These are phyloP conservation scores for Lycorma delicatula DNA, from an alignment of 1,140 invertebrate genomes.

Conservation along the genomic window DNA sequence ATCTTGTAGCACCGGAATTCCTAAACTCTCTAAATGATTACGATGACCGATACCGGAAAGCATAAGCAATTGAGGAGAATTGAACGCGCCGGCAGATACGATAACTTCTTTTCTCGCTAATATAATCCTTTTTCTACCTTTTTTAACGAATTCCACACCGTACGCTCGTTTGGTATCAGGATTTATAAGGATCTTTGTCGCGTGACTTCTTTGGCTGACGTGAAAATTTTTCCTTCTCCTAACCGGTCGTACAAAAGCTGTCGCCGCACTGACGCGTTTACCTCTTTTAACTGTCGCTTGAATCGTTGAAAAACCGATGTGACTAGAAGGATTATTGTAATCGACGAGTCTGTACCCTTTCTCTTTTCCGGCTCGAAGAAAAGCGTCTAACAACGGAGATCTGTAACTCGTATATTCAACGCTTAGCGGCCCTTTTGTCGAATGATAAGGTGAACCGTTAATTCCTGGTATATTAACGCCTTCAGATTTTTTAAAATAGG, in stretches of 20 bases:
- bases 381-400: constrained; percentile 35
- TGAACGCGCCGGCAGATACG: constrained; percentile 20
- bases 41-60: constrained; percentile 19
- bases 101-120: constrained; percentile 22
- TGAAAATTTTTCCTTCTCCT: constrained; percentile 45
- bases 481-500: constrained; percentile 47
- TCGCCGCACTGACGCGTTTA: constrained; percentile 45
- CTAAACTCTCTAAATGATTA: constrained; percentile 13
- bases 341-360: constrained; percentile 44
- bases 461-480: constrained; percentile 32
- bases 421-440: constrained; percentile 25
- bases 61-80: constrained; percentile 21
- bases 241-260: constrained; percentile 46
- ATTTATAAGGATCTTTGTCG: constrained; percentile 47
- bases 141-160: constrained; percentile 46
- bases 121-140: constrained; percentile 9
- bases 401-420: constrained; percentile 24
- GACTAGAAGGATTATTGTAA: constrained; percentile 40
- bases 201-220: constrained; percentile 43
- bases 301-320: constrained; percentile 37
- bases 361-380: constrained; percentile 43
- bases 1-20: constrained; percentile 42
- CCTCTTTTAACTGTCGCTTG: constrained; percentile 38
- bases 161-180: constrained; percentile 41
- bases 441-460: constrained; percentile 37